These are phyloP conservation scores for Notarius quadriscutis DNA, from an alignment of 2,113 vertebrate genomes.

Conservation along the genomic window DNA sequence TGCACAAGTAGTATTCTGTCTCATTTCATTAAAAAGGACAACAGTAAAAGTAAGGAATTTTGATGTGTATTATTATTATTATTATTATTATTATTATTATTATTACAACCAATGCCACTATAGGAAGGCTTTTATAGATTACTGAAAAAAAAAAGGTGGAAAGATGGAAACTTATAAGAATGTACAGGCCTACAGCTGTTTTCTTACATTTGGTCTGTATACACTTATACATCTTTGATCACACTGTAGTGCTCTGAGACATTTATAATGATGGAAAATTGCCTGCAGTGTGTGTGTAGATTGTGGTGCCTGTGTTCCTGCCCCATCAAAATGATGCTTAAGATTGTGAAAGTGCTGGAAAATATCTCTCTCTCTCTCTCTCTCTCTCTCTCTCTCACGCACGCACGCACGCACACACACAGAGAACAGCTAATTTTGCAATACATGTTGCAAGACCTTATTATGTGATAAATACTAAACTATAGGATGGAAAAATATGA, in stretches of 20 bases:
- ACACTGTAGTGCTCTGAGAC: slow-evolving; percentile 17
- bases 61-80: too few relatives aligned
- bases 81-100: neutral
- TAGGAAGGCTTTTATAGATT: neutral
- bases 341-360: slow-evolving; percentile 48
- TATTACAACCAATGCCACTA: neutral
- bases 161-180: neutral
- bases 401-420: neutral
- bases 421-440: slow-evolving; percentile 45
- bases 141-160: neutral
- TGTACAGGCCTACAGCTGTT: neutral
- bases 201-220: neutral
- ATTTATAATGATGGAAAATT: slow-evolving; percentile 43
- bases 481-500: slow-evolving; percentile 17
- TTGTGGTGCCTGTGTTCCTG: slow-evolving; percentile 6
- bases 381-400: neutral
- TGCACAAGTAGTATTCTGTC: neutral
- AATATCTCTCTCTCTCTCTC: neutral
- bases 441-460: slow-evolving; percentile 45
- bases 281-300: slow-evolving; percentile 35
- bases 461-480: slow-evolving; percentile 17
- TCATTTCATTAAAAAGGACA: neutral
- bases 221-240: slow-evolving; percentile 18
- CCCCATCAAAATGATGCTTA: slow-evolving; percentile 29
- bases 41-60: too few relatives aligned